A percentile compares a stretch with the other conserved stretches of the same genome.
These are phyloP conservation scores for Engystomops pustulosus DNA, from an alignment of 2,113 vertebrate genomes.

Conservation along the genomic window DNA sequence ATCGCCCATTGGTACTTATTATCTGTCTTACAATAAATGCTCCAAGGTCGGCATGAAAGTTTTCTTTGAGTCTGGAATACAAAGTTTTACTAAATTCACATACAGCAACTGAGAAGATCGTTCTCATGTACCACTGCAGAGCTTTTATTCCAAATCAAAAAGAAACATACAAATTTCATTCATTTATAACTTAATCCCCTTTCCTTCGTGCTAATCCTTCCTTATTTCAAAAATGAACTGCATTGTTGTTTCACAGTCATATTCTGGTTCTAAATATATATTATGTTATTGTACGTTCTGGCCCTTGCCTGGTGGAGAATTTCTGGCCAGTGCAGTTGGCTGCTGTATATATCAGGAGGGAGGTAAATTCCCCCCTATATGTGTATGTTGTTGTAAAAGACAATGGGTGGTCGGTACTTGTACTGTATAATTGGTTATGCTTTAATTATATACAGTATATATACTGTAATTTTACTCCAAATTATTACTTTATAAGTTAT, in stretches of 20 bases:
- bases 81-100: slow-evolving; percentile 36
- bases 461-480: not conserved
- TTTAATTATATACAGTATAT: too few species aligned
- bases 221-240: not conserved
- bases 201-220: not conserved
- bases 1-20: slow-evolving; percentile 51
- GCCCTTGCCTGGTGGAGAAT: too few species aligned
- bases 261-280: too few species aligned
- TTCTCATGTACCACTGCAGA: not conserved
- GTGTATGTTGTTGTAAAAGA: too few species aligned
- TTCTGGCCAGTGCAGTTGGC: too few species aligned
- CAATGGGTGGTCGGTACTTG: too few species aligned
- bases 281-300: too few species aligned
- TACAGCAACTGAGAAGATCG: not conserved
- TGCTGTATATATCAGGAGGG: too few species aligned
- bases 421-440: too few species aligned
- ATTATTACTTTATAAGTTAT: too few species aligned
- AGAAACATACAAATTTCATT: not conserved
- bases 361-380: too few species aligned
- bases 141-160: not conserved
- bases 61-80: slow-evolving; percentile 5
- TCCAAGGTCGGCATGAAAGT: slow-evolving; percentile 47
- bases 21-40: slow-evolving; percentile 29
- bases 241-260: too few species aligned
- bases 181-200: not conserved